Conservation (phyloP, 2,797 vertebrate species). For the Parauchenoglanis ngamensis region DNA sequence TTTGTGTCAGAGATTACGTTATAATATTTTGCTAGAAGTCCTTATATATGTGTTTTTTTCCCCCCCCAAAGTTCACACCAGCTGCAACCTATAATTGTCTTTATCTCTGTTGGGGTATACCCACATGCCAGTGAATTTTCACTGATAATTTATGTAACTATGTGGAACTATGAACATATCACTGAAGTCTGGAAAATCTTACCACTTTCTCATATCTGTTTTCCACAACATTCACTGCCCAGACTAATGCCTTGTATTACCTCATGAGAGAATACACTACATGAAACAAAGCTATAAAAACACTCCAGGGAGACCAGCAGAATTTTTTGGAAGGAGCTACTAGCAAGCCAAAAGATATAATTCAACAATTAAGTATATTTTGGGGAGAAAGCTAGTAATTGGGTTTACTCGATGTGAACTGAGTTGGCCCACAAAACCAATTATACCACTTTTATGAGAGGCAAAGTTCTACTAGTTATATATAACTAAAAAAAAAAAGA, state of each 20-base stretch:
- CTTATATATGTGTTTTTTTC: slow-evolving; percentile 1
- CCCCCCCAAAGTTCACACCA: slow-evolving; percentile 3
- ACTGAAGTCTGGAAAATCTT: slow-evolving; percentile 54
- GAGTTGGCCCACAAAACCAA: slow-evolving; percentile 7
- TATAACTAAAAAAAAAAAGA: background rate
- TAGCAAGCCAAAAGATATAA: slow-evolving; percentile 51
- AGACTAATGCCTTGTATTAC: slow-evolving; percentile 53
- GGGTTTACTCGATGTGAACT: slow-evolving; percentile 35
- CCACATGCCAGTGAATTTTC: slow-evolving; percentile 35
- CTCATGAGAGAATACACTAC: slow-evolving; percentile 55
- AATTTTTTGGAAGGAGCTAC: slow-evolving; percentile 48
- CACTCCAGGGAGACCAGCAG: slow-evolving; percentile 41
- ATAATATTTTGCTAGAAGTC: background rate
- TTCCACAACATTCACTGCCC: slow-evolving; percentile 55
- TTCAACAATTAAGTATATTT: slow-evolving; percentile 47
- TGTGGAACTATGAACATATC: slow-evolving; percentile 42
- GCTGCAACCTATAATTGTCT: slow-evolving; percentile 29
- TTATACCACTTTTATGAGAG: slow-evolving; percentile 33
- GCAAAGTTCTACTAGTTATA: slow-evolving; percentile 14
- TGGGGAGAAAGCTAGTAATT: slow-evolving; percentile 19
- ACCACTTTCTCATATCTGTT: slow-evolving; percentile 55
- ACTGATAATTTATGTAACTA: slow-evolving; percentile 43
- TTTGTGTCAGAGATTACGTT: background rate
- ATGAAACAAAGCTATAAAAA: slow-evolving; percentile 54
- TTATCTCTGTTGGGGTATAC: slow-evolving; percentile 27